Conservation (phyloP, 2,113 vertebrate genomes). For the Psittacus erithacus region DNA sequence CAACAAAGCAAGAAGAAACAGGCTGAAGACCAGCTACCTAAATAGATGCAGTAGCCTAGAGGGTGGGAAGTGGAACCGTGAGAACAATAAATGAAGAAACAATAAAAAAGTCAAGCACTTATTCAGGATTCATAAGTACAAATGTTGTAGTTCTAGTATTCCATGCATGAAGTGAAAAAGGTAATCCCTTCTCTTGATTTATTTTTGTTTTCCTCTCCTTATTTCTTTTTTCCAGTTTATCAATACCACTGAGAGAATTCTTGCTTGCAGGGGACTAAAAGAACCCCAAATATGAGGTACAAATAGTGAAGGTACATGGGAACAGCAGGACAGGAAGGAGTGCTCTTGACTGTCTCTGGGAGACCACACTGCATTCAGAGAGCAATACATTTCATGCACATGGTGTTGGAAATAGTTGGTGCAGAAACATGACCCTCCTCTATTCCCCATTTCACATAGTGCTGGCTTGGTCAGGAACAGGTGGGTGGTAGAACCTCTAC, state of each 20-base stretch:
- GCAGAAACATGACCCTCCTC: background rate
- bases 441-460: background rate
- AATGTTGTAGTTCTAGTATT: background rate
- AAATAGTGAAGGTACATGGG: background rate
- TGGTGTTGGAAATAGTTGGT: background rate
- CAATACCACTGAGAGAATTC: background rate
- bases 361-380: background rate
- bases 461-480: background rate
- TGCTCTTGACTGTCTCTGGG: background rate
- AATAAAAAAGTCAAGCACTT: constrained; percentile 18
- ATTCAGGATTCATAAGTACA: background rate
- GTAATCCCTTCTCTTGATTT: background rate
- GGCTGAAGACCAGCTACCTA: background rate
- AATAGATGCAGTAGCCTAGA: background rate
- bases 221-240: background rate
- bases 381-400: rapidly evolving
- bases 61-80: background rate
- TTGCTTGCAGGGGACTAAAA: background rate
- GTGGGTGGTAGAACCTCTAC: background rate
- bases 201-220: background rate
- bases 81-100: constrained; percentile 42
- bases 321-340: background rate
- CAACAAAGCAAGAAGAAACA: constrained; percentile 6
- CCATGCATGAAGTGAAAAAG: background rate
- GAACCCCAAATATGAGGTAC: background rate